Conservation (phyloP, 2,113 vertebrate species). For the Oxygymnocypris stewartii region DNA sequence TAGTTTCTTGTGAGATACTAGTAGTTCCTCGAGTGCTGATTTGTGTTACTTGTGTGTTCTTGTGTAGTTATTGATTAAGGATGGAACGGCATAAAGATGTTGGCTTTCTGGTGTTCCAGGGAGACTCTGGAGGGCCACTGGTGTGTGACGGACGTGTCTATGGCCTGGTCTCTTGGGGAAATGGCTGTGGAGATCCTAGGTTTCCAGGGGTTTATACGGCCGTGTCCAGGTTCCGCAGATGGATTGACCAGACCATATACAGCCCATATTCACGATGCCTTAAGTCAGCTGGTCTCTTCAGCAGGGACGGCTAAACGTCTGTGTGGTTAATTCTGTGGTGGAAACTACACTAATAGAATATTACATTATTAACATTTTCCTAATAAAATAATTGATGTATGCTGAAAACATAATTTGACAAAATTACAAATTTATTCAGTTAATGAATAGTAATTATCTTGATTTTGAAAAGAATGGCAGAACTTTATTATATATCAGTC, state of each 20-base stretch:
- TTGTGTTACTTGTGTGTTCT: too few relatives aligned
- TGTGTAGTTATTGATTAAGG: too few relatives aligned
- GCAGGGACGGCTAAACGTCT: neutral
- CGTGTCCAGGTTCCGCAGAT: conserved; percentile 73
- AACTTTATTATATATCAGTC: neutral
- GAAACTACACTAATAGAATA: neutral
- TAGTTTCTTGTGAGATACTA: too few relatives aligned
- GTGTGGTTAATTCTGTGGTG: neutral
- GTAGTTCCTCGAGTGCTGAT: too few relatives aligned
- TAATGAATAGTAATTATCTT: neutral
- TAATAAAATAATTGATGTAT: neutral
- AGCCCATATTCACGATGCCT: conserved; percentile 54
- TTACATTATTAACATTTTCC: neutral
- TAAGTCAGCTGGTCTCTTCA: neutral
- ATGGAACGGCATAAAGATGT: neutral
- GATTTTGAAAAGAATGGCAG: neutral
- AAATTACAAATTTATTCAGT: neutral
- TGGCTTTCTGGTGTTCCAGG: conserved; percentile 62
- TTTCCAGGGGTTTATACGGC: conserved; percentile 78
- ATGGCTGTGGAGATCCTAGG: conserved; percentile 69
- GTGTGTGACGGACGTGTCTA: conserved; percentile 74
- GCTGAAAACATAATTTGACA: neutral
- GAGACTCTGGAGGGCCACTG: conserved; percentile 75
- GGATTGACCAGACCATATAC: conserved; percentile 79
- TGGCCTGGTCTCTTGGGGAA: conserved; percentile 78